Conservation (phyloP, 2,113 vertebrate species). For the Dermatemys mawii region DNA sequence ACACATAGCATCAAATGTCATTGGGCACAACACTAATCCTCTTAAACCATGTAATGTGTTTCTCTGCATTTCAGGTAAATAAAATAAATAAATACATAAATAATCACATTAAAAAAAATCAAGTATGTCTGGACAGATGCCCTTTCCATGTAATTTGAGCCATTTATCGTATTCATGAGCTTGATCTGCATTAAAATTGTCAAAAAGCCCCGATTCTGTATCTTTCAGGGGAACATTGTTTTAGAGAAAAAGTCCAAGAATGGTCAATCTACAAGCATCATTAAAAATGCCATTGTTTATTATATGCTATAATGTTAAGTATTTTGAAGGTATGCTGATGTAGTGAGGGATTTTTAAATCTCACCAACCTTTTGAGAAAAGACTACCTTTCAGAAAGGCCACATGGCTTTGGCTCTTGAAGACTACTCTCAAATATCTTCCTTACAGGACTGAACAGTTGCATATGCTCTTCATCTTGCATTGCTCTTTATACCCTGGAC, state of each 20-base stretch:
- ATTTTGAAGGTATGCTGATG: neutral
- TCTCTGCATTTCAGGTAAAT: neutral
- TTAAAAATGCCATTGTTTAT: constrained; percentile 9
- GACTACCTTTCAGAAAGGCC: neutral
- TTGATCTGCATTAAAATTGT: neutral
- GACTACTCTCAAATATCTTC: no score
- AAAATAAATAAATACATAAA: neutral
- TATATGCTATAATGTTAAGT: neutral
- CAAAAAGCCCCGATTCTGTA: neutral
- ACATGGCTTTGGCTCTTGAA: neutral
- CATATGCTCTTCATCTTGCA: neutral
- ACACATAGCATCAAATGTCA: neutral
- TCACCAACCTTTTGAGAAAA: constrained; percentile 20
- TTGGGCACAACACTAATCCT: neutral
- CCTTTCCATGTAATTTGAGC: neutral
- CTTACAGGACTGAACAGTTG: neutral
- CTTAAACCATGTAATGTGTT: neutral
- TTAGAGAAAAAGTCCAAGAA: constrained; percentile 43
- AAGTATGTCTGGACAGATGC: neutral
- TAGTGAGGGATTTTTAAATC: neutral
- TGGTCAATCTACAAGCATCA: constrained; percentile 44
- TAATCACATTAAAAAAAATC: no score
- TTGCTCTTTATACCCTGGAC: constrained; percentile 11
- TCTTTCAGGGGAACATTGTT: constrained; percentile 8
- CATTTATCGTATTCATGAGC: neutral